These are phyloP conservation scores for Oscheius sp. DNA, from an alignment of 2,888 invertebrate species.

Conservation along the genomic window DNA sequence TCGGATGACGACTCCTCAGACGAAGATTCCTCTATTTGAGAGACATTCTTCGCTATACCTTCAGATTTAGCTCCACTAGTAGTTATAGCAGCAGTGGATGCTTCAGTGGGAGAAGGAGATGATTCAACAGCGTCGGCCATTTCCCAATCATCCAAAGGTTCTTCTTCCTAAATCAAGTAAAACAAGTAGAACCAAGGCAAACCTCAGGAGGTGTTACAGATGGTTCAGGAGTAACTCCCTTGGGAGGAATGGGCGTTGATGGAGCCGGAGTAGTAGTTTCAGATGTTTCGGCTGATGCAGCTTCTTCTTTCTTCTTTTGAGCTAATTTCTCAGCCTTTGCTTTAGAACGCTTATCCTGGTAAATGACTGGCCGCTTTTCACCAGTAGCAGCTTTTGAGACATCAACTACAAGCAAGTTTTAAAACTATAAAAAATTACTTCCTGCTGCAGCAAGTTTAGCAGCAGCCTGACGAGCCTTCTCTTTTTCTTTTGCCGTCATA, in stretches of 20 bases:
- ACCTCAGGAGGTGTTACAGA: slow-evolving; percentile 23
- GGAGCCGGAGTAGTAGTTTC: slow-evolving; percentile 16
- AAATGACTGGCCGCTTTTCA: slow-evolving; percentile 53
- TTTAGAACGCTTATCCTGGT: slow-evolving; percentile 37
- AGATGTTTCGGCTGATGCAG: slow-evolving; percentile 10
- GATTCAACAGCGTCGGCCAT: slow-evolving; percentile 72
- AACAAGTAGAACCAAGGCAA: not conserved
- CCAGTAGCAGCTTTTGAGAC: slow-evolving; percentile 32
- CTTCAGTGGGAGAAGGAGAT: slow-evolving; percentile 29
- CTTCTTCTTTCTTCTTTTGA: slow-evolving; percentile 17
- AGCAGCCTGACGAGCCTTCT: slow-evolving; percentile 85
- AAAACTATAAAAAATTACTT: slow-evolving; percentile 30
- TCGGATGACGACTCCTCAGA: slow-evolving; percentile 40
- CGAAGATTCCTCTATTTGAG: slow-evolving; percentile 32
- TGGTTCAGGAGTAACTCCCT: slow-evolving; percentile 18
- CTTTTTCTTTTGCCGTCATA: slow-evolving; percentile 90
- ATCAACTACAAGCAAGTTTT: slow-evolving; percentile 20
- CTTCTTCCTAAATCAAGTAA: slow-evolving; percentile 37
- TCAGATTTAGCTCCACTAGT: not conserved
- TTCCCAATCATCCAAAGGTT: slow-evolving; percentile 66
- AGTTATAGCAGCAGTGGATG: slow-evolving; percentile 2
- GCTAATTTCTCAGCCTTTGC: slow-evolving; percentile 29
- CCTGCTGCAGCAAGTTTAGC: slow-evolving; percentile 48
- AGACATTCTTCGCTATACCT: not conserved
- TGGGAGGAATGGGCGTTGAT: slow-evolving; percentile 15